Conservation (phyloP, 2,113 vertebrate species). For the Syngnathus floridae region DNA sequence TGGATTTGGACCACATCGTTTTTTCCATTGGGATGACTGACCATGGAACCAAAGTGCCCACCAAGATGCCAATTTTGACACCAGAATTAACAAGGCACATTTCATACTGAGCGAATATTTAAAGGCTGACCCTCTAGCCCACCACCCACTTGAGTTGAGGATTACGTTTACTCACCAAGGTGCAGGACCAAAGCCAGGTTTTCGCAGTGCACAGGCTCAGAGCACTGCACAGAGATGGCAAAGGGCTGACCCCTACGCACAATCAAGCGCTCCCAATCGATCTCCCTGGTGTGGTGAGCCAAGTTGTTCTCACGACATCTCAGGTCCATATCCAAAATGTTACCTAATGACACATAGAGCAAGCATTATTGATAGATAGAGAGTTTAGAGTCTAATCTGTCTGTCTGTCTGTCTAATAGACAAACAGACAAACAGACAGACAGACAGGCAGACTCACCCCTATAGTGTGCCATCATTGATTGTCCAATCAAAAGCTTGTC, state of each 20-base stretch:
- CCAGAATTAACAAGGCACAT: too few relatives aligned
- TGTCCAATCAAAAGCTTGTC: neutral
- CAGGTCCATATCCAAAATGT: constrained; percentile 55
- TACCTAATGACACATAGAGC: constrained; percentile 27
- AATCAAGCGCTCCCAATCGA: constrained; percentile 66
- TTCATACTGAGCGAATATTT: too few relatives aligned
- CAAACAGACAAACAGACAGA: neutral
- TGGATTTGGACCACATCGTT: neutral
- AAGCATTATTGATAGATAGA: neutral
- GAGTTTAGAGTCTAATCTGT: too few relatives aligned
- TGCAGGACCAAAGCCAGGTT: constrained; percentile 63
- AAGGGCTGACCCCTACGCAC: constrained; percentile 78
- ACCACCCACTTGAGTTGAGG: neutral
- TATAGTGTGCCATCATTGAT: constrained; percentile 25
- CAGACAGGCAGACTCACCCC: constrained; percentile 13
- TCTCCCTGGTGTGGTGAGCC: constrained; percentile 75
- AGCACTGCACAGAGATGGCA: constrained; percentile 66
- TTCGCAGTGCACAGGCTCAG: constrained; percentile 55
- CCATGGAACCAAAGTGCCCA: neutral
- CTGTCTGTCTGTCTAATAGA: too few relatives aligned
- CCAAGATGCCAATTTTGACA: neutral
- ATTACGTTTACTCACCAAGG: constrained; percentile 58
- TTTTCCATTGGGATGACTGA: neutral
- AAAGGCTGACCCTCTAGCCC: neutral
- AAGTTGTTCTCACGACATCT: constrained; percentile 71